Evolutionary conservation across 2,888 invertebrate genomes (phyloP).

Genomic region (Trichogramma evanescens): DNA sequence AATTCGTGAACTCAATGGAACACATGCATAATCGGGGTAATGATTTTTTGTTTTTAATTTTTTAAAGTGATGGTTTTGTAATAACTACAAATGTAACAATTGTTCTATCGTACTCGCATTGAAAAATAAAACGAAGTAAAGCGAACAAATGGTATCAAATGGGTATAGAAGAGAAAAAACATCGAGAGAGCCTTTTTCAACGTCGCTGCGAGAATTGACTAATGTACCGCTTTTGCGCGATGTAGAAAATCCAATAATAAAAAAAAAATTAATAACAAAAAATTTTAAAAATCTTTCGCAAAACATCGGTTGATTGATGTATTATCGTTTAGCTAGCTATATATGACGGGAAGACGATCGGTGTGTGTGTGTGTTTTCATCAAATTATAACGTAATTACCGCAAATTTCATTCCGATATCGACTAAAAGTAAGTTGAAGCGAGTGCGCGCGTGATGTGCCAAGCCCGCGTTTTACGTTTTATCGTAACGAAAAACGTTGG

Average conservation of each 20-base stretch:
- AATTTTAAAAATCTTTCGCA: slow-evolving; percentile 26
- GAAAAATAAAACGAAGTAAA: background rate
- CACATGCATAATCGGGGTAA: no score
- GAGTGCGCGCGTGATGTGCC: background rate
- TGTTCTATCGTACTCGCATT: no score
- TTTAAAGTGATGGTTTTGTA: no score
- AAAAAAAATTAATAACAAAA: slow-evolving; percentile 15
- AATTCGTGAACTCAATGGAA: no score
- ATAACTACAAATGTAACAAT: no score
- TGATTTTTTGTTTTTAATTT: no score
- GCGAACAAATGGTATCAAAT: background rate
- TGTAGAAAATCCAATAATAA: slow-evolving; percentile 18
- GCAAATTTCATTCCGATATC: no score
- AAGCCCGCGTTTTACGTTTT: background rate
- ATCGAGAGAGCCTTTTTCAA: slow-evolving; percentile 18
- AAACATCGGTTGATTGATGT: slow-evolving; percentile 29
- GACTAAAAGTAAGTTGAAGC: no score
- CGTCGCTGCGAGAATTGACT: slow-evolving; percentile 23
- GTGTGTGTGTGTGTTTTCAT: background rate
- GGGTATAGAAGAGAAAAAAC: slow-evolving; percentile 2
- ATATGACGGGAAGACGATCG: slow-evolving; percentile 19
- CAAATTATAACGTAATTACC: background rate
- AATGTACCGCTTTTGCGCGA: slow-evolving; percentile 21
- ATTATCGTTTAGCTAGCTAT: slow-evolving; percentile 32
- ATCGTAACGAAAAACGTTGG: background rate